Conservation (phyloP, 2,888 invertebrate genomes). For the Standfussiana lucernea region DNA sequence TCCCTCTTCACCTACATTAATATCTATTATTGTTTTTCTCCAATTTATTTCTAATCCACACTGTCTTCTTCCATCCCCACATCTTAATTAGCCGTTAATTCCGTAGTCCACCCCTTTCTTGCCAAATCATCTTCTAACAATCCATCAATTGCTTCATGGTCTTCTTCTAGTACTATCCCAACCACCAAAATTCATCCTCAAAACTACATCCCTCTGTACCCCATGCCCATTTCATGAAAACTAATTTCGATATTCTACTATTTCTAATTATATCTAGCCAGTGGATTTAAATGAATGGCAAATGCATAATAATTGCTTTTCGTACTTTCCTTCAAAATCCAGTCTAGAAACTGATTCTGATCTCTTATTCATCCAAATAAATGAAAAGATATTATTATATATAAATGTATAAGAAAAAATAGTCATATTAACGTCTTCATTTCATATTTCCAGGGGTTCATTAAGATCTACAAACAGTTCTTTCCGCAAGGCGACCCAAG, state of each 20-base stretch:
- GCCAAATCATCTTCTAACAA: not conserved
- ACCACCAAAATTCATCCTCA: not conserved
- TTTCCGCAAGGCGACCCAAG: conserved; percentile 99
- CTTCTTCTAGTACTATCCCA: not conserved
- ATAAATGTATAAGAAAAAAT: not conserved
- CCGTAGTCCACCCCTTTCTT: not conserved
- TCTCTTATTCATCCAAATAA: not conserved
- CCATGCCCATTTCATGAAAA: not conserved
- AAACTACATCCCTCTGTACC: not conserved
- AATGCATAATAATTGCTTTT: not conserved
- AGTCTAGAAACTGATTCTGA: not conserved
- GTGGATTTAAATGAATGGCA: not conserved
- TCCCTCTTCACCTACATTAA: too few relatives aligned
- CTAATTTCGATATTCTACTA: not conserved
- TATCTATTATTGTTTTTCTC: not conserved
- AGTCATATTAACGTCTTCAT: conserved; percentile 1
- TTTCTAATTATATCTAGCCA: not conserved
- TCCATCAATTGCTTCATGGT: not conserved
- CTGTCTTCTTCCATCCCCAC: not conserved
- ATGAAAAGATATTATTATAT: not conserved
- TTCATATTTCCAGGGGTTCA: conserved; percentile 95
- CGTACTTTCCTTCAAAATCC: not conserved
- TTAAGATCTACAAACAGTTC: conserved; percentile 99
- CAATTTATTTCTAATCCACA: not conserved
- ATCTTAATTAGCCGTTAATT: not conserved